These are phyloP conservation scores for Polia nebulosa DNA, from an alignment of 2,888 invertebrate genomes.

Conservation along the genomic window DNA sequence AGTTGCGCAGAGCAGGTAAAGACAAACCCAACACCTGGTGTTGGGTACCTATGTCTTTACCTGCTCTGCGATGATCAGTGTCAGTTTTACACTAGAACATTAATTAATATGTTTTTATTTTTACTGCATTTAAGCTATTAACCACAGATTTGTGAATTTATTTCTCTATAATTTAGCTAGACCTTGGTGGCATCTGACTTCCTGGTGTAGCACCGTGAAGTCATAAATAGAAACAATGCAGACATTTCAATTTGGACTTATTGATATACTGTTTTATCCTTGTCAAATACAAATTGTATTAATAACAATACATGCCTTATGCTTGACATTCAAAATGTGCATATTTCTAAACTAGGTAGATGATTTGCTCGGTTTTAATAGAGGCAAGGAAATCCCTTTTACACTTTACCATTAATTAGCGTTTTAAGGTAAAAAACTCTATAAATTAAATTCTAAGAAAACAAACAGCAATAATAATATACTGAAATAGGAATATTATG, in stretches of 20 bases:
- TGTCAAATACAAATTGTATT: no score
- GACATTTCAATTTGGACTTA: neutral
- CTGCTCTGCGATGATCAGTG: neutral
- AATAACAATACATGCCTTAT: no score
- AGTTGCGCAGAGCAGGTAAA: no score
- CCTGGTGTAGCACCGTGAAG: constrained; percentile 21
- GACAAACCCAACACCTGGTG: no score
- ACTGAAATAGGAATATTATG: constrained; percentile 4
- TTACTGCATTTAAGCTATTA: neutral
- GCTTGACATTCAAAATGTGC: no score
- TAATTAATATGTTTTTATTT: neutral
- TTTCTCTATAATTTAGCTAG: constrained; percentile 11
- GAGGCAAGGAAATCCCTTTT: neutral
- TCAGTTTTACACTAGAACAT: neutral
- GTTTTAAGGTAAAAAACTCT: neutral
- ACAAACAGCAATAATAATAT: constrained; percentile 1
- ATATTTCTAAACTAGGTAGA: no score
- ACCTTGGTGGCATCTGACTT: constrained; percentile 40
- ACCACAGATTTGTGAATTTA: neutral
- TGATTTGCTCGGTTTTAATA: neutral
- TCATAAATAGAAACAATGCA: neutral
- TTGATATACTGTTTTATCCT: neutral
- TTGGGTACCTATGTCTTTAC: neutral
- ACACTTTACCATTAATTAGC: neutral
- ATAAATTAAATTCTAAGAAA: constrained; percentile 19